Conservation (phyloP, 2,888 invertebrate species). For the Nephrotoma flavescens region DNA sequence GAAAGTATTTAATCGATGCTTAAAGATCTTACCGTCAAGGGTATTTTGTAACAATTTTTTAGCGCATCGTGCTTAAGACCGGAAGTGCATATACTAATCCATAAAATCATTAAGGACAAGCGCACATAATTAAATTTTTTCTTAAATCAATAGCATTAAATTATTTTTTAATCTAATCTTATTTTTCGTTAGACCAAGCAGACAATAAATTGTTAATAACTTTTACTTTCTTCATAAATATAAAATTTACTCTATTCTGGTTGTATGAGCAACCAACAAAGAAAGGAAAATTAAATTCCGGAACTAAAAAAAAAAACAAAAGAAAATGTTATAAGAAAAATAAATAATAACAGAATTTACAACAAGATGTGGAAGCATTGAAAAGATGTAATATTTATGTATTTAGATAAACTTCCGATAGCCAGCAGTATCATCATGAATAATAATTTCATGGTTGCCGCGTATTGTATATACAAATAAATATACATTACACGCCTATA, state of each 20-base stretch:
- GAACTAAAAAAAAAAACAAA: background rate
- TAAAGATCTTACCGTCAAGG: background rate
- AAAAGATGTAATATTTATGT: background rate
- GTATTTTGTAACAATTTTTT: background rate
- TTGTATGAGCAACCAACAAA: background rate
- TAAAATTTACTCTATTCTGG: background rate
- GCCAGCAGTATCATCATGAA: background rate
- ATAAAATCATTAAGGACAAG: background rate
- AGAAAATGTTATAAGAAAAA: background rate
- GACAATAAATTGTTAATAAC: background rate
- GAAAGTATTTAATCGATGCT: background rate
- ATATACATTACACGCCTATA: background rate
- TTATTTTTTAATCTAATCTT: background rate
- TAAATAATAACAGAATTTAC: background rate
- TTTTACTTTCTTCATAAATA: background rate
- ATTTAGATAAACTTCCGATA: background rate
- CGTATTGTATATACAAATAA: background rate
- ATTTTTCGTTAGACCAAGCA: background rate
- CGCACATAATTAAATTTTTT: background rate
- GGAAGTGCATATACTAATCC: background rate
- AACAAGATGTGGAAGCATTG: background rate
- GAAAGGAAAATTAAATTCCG: background rate
- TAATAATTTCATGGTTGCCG: background rate
- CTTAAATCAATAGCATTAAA: background rate
- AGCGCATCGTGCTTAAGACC: background rate